Evolutionary conservation across 2,888 invertebrate species (phyloP).

Genomic region (Metallyticus violacea): DNA sequence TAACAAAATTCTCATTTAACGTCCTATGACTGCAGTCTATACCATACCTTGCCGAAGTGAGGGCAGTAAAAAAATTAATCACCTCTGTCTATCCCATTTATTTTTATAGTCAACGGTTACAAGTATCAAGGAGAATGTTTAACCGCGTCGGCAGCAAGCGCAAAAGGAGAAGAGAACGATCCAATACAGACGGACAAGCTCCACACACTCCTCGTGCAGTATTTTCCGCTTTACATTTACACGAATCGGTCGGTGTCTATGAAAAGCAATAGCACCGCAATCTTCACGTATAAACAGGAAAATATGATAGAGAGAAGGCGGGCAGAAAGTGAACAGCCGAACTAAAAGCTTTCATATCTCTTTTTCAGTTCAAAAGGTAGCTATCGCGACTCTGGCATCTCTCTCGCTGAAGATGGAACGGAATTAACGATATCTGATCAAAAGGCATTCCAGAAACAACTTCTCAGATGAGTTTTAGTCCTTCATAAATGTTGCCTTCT

Average conservation of each 20-base stretch:
- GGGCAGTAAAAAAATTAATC: too few relatives aligned
- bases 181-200: neutral
- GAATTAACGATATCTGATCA: neutral
- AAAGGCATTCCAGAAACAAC: too few relatives aligned
- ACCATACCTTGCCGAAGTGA: too few relatives aligned
- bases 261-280: neutral
- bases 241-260: neutral
- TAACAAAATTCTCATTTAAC: neutral
- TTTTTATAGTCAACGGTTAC: neutral
- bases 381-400: neutral
- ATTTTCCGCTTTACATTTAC: neutral
- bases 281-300: neutral
- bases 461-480: neutral
- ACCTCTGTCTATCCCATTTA: neutral
- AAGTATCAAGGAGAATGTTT: neutral
- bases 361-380: neutral
- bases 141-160: neutral
- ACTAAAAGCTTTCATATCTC: neutral
- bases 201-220: too few relatives aligned
- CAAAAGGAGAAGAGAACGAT: neutral
- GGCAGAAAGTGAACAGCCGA: neutral
- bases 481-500: too few relatives aligned
- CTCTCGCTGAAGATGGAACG: neutral
- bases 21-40: too few relatives aligned
- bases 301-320: neutral